Evolutionary conservation across 23 tunicate species (phyloP), one percentile per base, ranked within the genome.

Genomic region (Botrylloides violaceus): DNA sequence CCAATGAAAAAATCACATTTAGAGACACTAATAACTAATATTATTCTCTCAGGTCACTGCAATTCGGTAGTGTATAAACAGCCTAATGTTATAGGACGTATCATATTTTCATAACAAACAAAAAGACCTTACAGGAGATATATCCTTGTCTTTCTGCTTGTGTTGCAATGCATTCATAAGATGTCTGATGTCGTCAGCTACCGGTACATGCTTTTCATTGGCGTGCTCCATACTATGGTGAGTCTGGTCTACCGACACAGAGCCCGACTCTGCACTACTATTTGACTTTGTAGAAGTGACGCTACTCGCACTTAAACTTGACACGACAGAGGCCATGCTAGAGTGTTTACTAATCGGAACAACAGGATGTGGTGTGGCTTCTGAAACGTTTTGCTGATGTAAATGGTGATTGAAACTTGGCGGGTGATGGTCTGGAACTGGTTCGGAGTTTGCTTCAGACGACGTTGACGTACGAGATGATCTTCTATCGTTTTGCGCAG

Each of bases 201-300:
- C 70, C 32, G 33, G 33, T 7, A 39, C 22, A 43, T 37, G 29
- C 37, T 37, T 39, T 43, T 68, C 74, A 28, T n/a, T 39, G 19
- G 58, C 18, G n/a, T 22, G 25, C 24, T 68, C 74, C 24, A 56
- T 26, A 4, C 56, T 35, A 43, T 68, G 29, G 1, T 56, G 23
- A 19, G 74, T 35, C 37, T 3, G 35, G 33, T 63, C 70, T 15
- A 7, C 12, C 53, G 53, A 15, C 53, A 18, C 65, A n/a, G 65
- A 24, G n/a, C n/a, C n/a, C 74, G 74, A 68, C 29, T 28, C 74
- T 19, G 58, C 58, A 68, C 74, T 68, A 56, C 74, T 43, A 22
- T 43, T 43, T 22, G 74, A 68, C 28, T 43, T 68, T 23, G 30
- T 24, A 9, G 74, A 68, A 23, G 37, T 43, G 28, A 43, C 74